phyloP scores from a whole-genome alignment of 2,888 invertebrate genomes.

The Pachycephus smyrnensis region DNA sequence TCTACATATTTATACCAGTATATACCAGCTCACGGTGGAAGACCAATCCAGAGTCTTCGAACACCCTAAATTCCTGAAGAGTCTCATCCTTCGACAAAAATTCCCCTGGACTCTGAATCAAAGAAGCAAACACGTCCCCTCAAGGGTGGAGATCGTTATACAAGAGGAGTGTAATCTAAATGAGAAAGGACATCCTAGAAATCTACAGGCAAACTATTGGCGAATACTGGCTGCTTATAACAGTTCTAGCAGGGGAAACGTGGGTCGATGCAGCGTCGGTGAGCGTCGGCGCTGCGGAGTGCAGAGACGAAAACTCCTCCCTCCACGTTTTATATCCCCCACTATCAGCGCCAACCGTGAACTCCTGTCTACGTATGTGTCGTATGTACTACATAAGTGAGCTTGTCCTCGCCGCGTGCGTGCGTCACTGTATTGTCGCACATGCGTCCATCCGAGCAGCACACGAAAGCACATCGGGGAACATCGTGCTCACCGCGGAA shows the following conservation, averaged over 20 bases:
- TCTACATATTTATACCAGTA: neutral
- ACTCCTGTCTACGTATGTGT: neutral
- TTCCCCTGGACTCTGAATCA: neutral
- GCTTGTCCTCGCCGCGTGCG: slow-evolving; percentile 4
- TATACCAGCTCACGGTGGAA: neutral
- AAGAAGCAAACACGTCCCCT: neutral
- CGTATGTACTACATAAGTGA: neutral
- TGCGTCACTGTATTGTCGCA: slow-evolving; percentile 17
- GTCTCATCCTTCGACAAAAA: neutral
- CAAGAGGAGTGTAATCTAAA: neutral
- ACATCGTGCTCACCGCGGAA: slow-evolving; percentile 41
- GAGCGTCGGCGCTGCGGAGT: slow-evolving; percentile 54
- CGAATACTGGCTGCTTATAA: neutral
- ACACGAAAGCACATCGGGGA: slow-evolving; percentile 27
- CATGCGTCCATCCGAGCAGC: neutral
- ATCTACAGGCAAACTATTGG: neutral
- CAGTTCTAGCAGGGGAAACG: neutral
- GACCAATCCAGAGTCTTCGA: neutral
- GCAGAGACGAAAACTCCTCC: neutral
- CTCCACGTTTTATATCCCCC: slow-evolving; percentile 12
- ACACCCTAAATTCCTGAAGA: neutral
- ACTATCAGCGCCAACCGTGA: slow-evolving; percentile 15
- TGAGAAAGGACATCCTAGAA: neutral
- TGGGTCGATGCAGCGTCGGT: slow-evolving; percentile 60
- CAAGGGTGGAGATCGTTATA: neutral